Base-by-base conservation (phyloP, 2,797 vertebrate genomes). In the Ceryle rudis region DNA sequence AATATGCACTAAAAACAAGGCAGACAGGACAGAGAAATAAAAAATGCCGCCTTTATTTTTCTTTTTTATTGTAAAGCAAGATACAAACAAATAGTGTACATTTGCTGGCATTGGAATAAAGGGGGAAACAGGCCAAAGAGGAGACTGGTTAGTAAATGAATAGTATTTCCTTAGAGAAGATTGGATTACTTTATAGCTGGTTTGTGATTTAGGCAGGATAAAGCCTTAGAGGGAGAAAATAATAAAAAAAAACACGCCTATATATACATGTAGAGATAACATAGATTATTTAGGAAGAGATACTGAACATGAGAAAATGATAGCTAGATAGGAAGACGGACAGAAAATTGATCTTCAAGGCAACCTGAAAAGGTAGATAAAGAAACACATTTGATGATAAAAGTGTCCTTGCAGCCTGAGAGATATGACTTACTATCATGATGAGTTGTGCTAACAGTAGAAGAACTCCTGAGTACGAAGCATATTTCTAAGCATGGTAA, bases 281-380 rank as follows among this genome's bases (percentile, higher is more conserved):
- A 35, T 52, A 77, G 37, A 72, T 70, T 80, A 86, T 73, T 70
- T 41, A 60, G 47, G 33, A 86, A 82, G 57, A 92, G 93, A 80
- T 89, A 92, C 17, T 29, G 58, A 86, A 47, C 51, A 57, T 41
- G 35, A 66, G 20, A 37, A 90, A 37, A 37, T 42, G 37, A 75
- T 39, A 65, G 33, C n/a, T 89, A 61, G 37, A 67, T 82, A 69
- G 37, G 39, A 90, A 90, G 55, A 55, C 1, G 89, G 62, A 58
- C 19, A 86, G 41, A 92, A 90, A 89, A 70, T 5, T 85, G 64
- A 57, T 93, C 37, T 92, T 92, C 65, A 81, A 78, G 69, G 41
- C 52, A 83, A 51, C 21, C 46, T 87, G 74, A 62, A 96, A 93
- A 85, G 14, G 31, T 54, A 78, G 75, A 81, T 92, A 90, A 91